These are phyloP conservation scores for Pygocentrus nattereri DNA, from an alignment of 2,797 vertebrate species.

Conservation along the genomic window DNA sequence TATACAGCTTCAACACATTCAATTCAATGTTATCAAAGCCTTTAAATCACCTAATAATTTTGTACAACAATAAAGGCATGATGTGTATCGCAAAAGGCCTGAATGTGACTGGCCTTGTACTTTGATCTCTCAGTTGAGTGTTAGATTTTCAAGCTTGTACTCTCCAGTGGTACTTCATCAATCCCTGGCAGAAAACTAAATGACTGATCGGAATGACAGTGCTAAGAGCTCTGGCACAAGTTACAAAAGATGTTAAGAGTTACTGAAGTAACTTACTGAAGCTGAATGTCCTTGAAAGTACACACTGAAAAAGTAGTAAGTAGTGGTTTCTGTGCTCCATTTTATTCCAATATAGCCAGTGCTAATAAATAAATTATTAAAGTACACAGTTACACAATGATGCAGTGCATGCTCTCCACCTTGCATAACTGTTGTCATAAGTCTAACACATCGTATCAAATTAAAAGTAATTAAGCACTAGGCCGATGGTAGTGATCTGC, in stretches of 20 bases:
- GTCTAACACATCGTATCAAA: background rate
- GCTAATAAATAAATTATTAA: background rate
- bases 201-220: background rate
- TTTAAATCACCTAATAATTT: background rate
- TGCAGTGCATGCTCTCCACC: background rate
- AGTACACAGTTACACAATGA: background rate
- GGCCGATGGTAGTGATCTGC: background rate
- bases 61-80: background rate
- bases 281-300: too few species aligned
- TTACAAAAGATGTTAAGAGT: too few species aligned
- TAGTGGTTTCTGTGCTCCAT: too few species aligned
- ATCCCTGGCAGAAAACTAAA: background rate
- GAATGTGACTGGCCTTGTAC: constrained; percentile 19
- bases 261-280: too few species aligned
- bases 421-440: background rate
- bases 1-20: background rate
- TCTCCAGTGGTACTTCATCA: background rate
- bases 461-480: background rate
- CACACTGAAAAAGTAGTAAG: too few species aligned
- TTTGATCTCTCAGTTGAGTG: constrained; percentile 14
- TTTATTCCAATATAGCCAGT: background rate
- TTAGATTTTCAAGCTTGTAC: background rate
- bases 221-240: too few species aligned
- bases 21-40: background rate
- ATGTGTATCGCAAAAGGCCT: constrained; percentile 5